Evolutionary conservation across 2,113 vertebrate species (phyloP), one percentile per base, ranked within the genome.

Genomic region (Sylvia atricapilla): DNA sequence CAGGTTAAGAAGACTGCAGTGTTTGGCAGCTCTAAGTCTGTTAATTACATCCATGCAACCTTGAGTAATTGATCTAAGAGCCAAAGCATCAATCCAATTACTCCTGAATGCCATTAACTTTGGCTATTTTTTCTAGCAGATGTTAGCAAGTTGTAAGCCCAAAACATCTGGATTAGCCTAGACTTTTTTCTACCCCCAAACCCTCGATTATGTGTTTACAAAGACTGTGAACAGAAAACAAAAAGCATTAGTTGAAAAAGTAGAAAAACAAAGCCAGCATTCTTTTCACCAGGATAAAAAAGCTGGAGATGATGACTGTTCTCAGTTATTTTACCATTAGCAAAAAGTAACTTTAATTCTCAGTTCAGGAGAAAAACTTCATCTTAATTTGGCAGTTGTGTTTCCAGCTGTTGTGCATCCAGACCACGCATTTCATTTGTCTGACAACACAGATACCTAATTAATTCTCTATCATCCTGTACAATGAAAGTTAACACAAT

Each of bases 171-270:
- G 31, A 41, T 22, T 47, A 72, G 11, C 24, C 14, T 11, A 46
- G 33, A 33, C 15, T 3, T 33, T 52, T 13, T 28, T 9, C 12
- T 6, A 15, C 10, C 6, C 14, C 15, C 7, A 31, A 62, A 27
- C 9, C 75, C 24, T 41, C 1, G 0, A 53, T 25, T 4, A 14
- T 1, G 1, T 30, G 3, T 35, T 91, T 39, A 68, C 22, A 50
- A 47, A 31, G 43, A 63, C 4, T 14, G 66, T 4, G 6, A 81
- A 73, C 13, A 73, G 9, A 70, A 88, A 2, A 87, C 46, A 88
- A 87, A 84, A 67, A 53, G 21, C 43, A 72, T 46, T 18, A 64
- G 23, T 13, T 62, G 28, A 52, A 24, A 68, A 79, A 73, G 41
- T 37, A 69, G 62, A 52, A 67, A 44, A 41, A 20, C 22, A 47